A percentile compares a stretch with the other conserved stretches of the same genome.
phyloP scores from a whole-genome alignment of 2,113 vertebrate genomes.

The Phasianus colchicus region DNA sequence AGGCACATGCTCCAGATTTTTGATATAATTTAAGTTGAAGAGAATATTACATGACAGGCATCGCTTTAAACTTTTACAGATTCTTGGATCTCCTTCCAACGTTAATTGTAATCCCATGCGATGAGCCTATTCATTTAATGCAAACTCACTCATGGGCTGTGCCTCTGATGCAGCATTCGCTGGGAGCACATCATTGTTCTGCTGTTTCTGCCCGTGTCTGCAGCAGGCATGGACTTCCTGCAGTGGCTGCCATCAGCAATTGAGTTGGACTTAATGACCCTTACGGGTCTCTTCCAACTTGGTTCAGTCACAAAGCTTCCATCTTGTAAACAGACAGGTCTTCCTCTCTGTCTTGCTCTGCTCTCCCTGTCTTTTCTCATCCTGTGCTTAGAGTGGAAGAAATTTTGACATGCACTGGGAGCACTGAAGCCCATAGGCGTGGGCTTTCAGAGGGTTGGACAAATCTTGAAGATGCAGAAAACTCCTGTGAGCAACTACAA shows the following conservation, averaged over 20 bases:
- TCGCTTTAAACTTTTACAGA: conserved; percentile 53
- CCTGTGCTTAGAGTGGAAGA: background rate
- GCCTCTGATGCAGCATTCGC: background rate
- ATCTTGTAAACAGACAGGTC: background rate
- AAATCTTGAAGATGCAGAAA: background rate
- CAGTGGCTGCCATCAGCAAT: accelerated
- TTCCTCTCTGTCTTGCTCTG: background rate
- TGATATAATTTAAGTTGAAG: conserved; percentile 65
- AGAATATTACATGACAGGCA: conserved; percentile 59
- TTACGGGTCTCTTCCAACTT: too few species aligned
- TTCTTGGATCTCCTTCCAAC: conserved; percentile 41
- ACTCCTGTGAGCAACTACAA: background rate
- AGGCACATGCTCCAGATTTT: conserved; percentile 54
- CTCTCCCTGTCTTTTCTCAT: background rate
- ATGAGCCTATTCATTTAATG: conserved; percentile 1
- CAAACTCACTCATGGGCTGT: background rate
- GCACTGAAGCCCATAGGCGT: background rate
- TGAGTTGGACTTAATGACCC: too few species aligned
- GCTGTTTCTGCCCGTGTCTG: background rate
- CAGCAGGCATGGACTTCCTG: accelerated
- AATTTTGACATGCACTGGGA: background rate
- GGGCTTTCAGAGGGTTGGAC: background rate
- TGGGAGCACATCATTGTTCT: background rate
- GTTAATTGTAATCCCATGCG: conserved; percentile 38
- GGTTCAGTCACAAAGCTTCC: background rate